Evolutionary conservation across 2,113 vertebrate genomes (phyloP), one percentile per base, ranked within the genome.

Genomic region (Phalacrocorax aristotelis): DNA sequence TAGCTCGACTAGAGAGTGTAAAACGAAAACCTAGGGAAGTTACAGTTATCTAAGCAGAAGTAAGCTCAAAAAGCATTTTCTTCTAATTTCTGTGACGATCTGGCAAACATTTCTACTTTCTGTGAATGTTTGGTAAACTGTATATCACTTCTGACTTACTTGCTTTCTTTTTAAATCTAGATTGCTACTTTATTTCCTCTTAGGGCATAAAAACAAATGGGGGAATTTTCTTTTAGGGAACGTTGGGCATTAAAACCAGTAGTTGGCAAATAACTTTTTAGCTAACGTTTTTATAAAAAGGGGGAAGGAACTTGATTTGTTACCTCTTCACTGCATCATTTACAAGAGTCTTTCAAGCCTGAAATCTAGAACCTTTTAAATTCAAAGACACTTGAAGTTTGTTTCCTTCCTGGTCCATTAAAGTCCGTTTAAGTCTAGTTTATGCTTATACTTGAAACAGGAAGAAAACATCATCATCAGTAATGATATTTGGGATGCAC

Each of bases 21-120:
- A 99, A 99, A 96, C 98, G 97, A 92, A 99, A 99, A 92, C 98
- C 96, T 52, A 97, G 98, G 62, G 99, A 99, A 88, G 98, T 98
- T 80, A 99, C 98, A 0, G 98, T 98, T 89, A 99, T 98, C 96
- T 99, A 95, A 98, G 25, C 29, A n/a, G 55, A 89, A 81, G 61
- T 74, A 69, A 96, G 61, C 27, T 92, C 58, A 82, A 30, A 68
- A 93, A 60, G 29, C 30, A 8, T 77, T 90, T 71, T 72, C 15
- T 72, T 86, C 38, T 77, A 2, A 46, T 85, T 79, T 51, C 46
- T 34, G 7, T 77, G 87, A 48, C 46, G 25, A 27, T 64, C 55
- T 66, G n/a, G 21, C 38, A 91, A 68, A 52, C 27, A n/a, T 57
- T 68, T 69, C 38, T 65, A 30, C 54, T 91, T 36, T 44, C 76